A percentile compares a stretch with the other conserved stretches of the same genome.
Evolutionary conservation across 2,888 invertebrate species (phyloP).

Genomic region (Hydropsyche betteni): DNA sequence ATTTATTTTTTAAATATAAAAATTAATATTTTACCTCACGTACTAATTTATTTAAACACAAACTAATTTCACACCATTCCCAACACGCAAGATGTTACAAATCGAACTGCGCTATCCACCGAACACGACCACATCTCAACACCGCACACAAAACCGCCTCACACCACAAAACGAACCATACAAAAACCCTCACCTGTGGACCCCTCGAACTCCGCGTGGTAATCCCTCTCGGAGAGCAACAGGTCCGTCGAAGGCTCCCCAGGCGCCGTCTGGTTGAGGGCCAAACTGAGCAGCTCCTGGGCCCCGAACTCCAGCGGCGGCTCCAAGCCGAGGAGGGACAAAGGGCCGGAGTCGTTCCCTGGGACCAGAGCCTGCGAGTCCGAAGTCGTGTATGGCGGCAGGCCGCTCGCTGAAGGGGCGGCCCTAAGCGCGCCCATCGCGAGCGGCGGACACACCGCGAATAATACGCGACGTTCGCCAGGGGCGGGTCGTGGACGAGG

Average conservation of each 20-base stretch:
- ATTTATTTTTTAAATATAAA: no score
- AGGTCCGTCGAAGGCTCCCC: constrained; percentile 34
- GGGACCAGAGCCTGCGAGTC: neutral
- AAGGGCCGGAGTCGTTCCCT: neutral
- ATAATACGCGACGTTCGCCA: neutral
- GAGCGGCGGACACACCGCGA: constrained; percentile 25
- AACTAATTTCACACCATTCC: no score
- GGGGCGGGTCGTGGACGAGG: no score
- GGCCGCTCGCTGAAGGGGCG: constrained; percentile 28
- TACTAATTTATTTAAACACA: no score
- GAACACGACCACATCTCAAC: no score
- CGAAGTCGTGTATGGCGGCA: constrained; percentile 2
- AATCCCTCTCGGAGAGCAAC: constrained; percentile 36
- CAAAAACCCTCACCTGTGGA: no score
- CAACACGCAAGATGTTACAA: no score
- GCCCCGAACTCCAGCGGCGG: neutral
- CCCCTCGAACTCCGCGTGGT: neutral
- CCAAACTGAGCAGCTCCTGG: neutral
- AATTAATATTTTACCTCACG: no score
- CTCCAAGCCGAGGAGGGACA: neutral
- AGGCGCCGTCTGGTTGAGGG: constrained; percentile 12
- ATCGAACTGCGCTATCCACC: no score
- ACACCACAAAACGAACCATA: no score
- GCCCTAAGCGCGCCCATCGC: constrained; percentile 24
- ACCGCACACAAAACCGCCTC: no score